phyloP scores from a whole-genome alignment of 2,113 vertebrate species.

The Perca flavescens region DNA sequence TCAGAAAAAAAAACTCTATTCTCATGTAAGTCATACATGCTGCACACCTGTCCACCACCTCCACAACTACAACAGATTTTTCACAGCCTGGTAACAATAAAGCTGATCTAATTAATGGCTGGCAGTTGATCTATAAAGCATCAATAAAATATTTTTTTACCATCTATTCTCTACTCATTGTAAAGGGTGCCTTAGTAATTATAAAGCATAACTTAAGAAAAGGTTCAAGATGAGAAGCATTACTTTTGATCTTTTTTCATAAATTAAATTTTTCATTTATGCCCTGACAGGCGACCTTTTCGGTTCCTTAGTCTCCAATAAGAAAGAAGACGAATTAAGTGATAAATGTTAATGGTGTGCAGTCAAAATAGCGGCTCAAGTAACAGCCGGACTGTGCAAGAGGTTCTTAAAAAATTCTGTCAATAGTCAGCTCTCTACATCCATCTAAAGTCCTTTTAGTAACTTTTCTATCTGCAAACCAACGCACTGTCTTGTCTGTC shows the following conservation, averaged over 20 bases:
- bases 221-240: not conserved
- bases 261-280: constrained; percentile 22
- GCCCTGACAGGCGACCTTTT: constrained; percentile 45
- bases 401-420: constrained; percentile 5
- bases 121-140: not conserved
- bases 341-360: constrained; percentile 14
- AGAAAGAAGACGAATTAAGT: constrained; percentile 29
- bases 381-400: not conserved
- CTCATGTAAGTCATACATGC: too few relatives aligned
- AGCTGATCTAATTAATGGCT: not conserved
- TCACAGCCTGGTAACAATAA: not conserved
- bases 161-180: too few relatives aligned
- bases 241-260: constrained; percentile 8
- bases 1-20: too few relatives aligned
- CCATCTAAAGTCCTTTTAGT: constrained; percentile 26
- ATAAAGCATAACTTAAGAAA: not conserved
- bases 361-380: constrained; percentile 1
- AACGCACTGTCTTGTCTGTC: constrained; percentile 27
- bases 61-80: not conserved
- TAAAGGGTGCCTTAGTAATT: not conserved
- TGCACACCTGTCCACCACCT: not conserved
- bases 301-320: constrained; percentile 10
- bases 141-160: not conserved
- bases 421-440: not conserved
- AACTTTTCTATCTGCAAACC: constrained; percentile 46